Evolutionary conservation across 2,113 vertebrate genomes (phyloP), one percentile per base, ranked within the genome.

Genomic region (Hippolais icterina): DNA sequence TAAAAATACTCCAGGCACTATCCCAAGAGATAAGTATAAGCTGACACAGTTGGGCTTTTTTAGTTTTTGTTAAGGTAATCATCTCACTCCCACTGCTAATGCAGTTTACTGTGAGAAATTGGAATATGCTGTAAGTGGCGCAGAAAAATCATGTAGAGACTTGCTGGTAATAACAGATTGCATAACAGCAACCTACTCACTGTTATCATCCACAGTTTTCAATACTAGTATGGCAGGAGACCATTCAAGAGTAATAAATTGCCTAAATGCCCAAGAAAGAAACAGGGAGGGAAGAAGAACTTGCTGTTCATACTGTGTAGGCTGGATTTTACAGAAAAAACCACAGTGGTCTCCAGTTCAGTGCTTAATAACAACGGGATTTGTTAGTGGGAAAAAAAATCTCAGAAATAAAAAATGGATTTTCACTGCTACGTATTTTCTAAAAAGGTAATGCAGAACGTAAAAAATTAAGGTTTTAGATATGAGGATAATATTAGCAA

Each of bases 1-100:
- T 68, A 39, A 81, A 87, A 79, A 24, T 68, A 57, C 53, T 93
- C 37, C 42, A 68, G 74, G 59, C 22, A 9, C 41, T 84, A 27
- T 89, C 76, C 37, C 5, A 5, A 57, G 61, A 87, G 39, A 41
- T 87, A 87, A 95, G 69, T 92, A 71, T 64, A 84, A 89, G 28
- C 16, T 93, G 86, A 69, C 63, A 80, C 15, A 69, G 44, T 64
- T 91, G 3, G 13, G 3, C 35, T 84, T 60, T 79, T 91, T 91
- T 57, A 42, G 15, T 60, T 93, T 92, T 94, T 75, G 25, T 90
- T 87, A 84, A 82, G 46, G 65, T 81, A 87, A 82, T 96, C 33
- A 12, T 89, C 91, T 84, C 69, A 89, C 79, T 92, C 72, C 76
- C 61, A 85, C 53, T 74, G 60, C 49, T 96, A 87, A 93, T 96